Percentiles rank a stretch among this genome's conserved stretches.
These are phyloP conservation scores for Spilogale gracilis DNA, from an alignment of 2,113 vertebrate species.

Conservation along the genomic window DNA sequence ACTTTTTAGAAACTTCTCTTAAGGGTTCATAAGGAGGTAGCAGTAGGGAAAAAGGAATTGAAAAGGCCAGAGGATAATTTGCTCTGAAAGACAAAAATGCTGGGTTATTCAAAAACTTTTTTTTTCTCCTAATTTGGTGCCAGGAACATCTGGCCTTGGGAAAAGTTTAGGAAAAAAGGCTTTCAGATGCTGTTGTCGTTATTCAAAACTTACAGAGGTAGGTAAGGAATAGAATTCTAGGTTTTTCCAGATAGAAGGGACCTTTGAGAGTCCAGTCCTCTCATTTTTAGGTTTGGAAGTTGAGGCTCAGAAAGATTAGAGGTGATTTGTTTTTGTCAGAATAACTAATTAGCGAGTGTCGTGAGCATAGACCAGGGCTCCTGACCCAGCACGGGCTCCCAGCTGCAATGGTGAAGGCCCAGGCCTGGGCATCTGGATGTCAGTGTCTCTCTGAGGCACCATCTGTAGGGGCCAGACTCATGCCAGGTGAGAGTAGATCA, in stretches of 20 bases:
- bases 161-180: slow-evolving; percentile 49
- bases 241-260: slow-evolving; percentile 35
- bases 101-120: slow-evolving; percentile 68
- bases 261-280: neutral
- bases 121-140: slow-evolving; percentile 65
- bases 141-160: slow-evolving; percentile 75
- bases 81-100: slow-evolving; percentile 69
- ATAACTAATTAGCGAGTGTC: neutral
- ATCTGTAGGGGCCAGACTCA: neutral
- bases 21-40: slow-evolving; percentile 22
- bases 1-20: slow-evolving; percentile 19
- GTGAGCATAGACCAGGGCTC: neutral
- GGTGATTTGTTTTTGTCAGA: neutral
- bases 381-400: neutral
- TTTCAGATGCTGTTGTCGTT: slow-evolving; percentile 70
- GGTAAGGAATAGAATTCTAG: slow-evolving; percentile 14
- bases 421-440: neutral
- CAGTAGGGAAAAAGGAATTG: neutral
- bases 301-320: neutral
- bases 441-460: neutral
- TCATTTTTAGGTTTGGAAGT: slow-evolving; percentile 42
- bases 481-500: neutral
- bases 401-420: neutral
- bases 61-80: slow-evolving; percentile 63
- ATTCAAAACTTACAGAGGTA: slow-evolving; percentile 56